Conservation (phyloP, 2,888 invertebrate genomes). For the Drosophila crucigera region DNA sequence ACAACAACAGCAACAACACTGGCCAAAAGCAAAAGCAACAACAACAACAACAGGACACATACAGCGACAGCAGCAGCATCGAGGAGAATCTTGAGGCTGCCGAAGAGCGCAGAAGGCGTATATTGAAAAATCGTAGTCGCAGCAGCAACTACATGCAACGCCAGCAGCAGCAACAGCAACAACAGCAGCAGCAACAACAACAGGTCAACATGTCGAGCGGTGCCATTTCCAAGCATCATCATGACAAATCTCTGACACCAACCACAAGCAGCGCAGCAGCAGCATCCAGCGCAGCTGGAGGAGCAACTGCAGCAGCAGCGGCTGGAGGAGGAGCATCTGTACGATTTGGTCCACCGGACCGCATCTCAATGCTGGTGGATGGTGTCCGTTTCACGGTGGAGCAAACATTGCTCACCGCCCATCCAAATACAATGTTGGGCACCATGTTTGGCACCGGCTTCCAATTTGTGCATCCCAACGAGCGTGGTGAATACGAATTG, state of each 20-base stretch:
- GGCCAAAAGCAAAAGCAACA: slow-evolving; percentile 82
- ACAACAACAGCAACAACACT: slow-evolving; percentile 46
- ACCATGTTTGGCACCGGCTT: slow-evolving; percentile 98
- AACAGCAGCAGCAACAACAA: slow-evolving; percentile 49
- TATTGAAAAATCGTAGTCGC: slow-evolving; percentile 88
- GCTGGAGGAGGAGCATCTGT: slow-evolving; percentile 26
- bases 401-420: slow-evolving; percentile 95
- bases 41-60: slow-evolving; percentile 73
- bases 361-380: slow-evolving; percentile 97
- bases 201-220: slow-evolving; percentile 64
- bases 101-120: slow-evolving; percentile 89
- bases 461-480: slow-evolving; percentile 97
- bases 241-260: slow-evolving; percentile 61
- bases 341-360: slow-evolving; percentile 86
- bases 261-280: slow-evolving; percentile 55
- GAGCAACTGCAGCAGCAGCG: slow-evolving; percentile 18
- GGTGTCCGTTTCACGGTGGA: slow-evolving; percentile 97
- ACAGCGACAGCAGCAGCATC: slow-evolving; percentile 92
- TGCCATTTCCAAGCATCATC: slow-evolving; percentile 77
- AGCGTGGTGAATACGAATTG: slow-evolving; percentile 98
- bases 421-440: slow-evolving; percentile 99
- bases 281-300: slow-evolving; percentile 30
- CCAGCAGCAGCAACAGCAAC: slow-evolving; percentile 56
- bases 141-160: slow-evolving; percentile 79
- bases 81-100: slow-evolving; percentile 91